Evolutionary conservation across 2,113 vertebrate species (phyloP).

Genomic region (Rana temporaria): DNA sequence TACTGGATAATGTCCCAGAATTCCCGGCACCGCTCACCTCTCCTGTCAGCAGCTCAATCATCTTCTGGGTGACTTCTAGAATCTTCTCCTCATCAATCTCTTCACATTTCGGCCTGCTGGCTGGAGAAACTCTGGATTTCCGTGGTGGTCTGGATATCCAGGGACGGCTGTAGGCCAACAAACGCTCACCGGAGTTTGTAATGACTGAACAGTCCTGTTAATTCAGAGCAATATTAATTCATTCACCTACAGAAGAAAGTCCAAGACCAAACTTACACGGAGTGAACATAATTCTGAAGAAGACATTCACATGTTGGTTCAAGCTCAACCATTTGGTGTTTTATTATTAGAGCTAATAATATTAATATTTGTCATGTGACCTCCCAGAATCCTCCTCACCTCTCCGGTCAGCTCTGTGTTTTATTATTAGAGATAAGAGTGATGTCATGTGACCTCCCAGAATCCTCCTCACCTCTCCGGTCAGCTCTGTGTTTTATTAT

Average conservation of each 20-base stretch:
- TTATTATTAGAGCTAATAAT: no score
- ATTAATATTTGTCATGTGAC: no score
- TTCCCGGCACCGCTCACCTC: no score
- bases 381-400: no score
- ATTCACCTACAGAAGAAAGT: background rate
- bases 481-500: background rate
- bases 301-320: no score
- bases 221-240: background rate
- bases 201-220: constrained; percentile 9
- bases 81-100: background rate
- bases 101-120: background rate
- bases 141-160: background rate
- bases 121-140: background rate
- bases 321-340: no score
- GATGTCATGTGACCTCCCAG: no score
- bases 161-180: background rate
- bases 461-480: constrained; percentile 29
- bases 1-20: no score
- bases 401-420: no score
- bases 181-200: background rate
- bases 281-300: no score
- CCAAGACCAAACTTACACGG: no score
- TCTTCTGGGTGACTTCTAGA: background rate
- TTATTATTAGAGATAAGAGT: no score
- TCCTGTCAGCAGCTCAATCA: background rate